These are phyloP conservation scores for Betta splendens DNA, from an alignment of 2,797 vertebrate species.

Conservation along the genomic window DNA sequence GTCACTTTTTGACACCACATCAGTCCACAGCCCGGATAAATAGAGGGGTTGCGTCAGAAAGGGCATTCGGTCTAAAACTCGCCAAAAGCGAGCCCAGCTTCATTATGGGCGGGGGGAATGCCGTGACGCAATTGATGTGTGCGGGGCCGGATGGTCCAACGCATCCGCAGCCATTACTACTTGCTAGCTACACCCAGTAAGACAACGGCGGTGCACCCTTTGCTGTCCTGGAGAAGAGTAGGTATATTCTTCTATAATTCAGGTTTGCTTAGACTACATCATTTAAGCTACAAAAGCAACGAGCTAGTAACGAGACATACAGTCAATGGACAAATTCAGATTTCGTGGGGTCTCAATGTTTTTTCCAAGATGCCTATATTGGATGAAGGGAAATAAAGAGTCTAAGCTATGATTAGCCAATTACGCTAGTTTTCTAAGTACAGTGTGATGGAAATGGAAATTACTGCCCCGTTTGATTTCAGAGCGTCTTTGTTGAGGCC, in stretches of 20 bases:
- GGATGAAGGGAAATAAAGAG: slow-evolving; percentile 43
- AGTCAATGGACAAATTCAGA: background rate
- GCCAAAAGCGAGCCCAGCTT: too few relatives aligned
- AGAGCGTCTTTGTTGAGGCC: background rate
- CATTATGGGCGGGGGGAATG: too few relatives aligned
- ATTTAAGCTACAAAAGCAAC: background rate
- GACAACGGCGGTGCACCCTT: slow-evolving; percentile 37
- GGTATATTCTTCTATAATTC: slow-evolving; percentile 44
- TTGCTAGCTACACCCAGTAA: too few relatives aligned
- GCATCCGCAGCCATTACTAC: slow-evolving; percentile 55
- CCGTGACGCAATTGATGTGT: too few relatives aligned
- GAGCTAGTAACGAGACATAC: background rate
- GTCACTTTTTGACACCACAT: too few relatives aligned
- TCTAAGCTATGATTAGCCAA: slow-evolving; percentile 43
- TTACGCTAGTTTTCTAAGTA: slow-evolving; percentile 57
- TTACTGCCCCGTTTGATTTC: background rate
- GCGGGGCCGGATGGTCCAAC: too few relatives aligned
- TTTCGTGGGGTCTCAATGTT: slow-evolving; percentile 25
- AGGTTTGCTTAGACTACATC: background rate
- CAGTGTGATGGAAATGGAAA: slow-evolving; percentile 15
- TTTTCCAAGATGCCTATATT: too few relatives aligned
- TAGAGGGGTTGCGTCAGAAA: too few relatives aligned
- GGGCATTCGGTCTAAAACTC: too few relatives aligned
- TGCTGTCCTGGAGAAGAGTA: slow-evolving; percentile 47
- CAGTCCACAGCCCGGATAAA: too few relatives aligned